phyloP scores from a whole-genome alignment of 1,140 invertebrate species.

The Pemphigus obesinymphae region DNA sequence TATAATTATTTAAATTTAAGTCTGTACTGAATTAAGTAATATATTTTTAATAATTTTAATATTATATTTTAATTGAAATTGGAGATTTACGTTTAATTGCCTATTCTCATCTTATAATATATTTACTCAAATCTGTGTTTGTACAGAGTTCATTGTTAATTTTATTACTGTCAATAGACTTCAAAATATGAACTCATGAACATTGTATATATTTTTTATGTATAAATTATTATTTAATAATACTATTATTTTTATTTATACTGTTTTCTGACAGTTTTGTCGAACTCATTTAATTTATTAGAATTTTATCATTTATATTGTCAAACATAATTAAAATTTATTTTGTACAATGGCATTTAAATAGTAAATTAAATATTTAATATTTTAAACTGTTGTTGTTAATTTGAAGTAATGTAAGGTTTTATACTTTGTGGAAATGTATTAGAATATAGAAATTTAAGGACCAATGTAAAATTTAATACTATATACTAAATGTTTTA shows the following conservation, averaged over 20 bases:
- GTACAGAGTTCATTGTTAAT: neutral
- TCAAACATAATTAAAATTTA: neutral
- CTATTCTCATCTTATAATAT: neutral
- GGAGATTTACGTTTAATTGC: neutral
- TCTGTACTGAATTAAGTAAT: constrained; percentile 3
- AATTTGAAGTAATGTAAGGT: neutral
- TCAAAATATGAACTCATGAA: neutral
- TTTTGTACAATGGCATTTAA: neutral
- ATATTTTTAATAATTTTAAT: neutral
- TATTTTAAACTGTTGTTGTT: neutral
- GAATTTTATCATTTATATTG: neutral
- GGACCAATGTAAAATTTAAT: neutral
- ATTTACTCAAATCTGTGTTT: neutral
- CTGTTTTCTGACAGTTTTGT: neutral
- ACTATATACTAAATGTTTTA: neutral
- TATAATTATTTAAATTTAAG: constrained; percentile 5
- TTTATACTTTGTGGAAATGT: neutral
- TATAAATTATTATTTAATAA: neutral
- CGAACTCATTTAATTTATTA: neutral
- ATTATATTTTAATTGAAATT: neutral
- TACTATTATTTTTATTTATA: neutral
- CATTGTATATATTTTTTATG: neutral
- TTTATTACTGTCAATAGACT: neutral
- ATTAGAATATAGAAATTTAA: neutral
- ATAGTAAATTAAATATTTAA: neutral